Percentiles rank a stretch among this genome's conserved stretches.
phyloP scores from a whole-genome alignment of 2,113 vertebrate species.

The Entelurus aequoreus region DNA sequence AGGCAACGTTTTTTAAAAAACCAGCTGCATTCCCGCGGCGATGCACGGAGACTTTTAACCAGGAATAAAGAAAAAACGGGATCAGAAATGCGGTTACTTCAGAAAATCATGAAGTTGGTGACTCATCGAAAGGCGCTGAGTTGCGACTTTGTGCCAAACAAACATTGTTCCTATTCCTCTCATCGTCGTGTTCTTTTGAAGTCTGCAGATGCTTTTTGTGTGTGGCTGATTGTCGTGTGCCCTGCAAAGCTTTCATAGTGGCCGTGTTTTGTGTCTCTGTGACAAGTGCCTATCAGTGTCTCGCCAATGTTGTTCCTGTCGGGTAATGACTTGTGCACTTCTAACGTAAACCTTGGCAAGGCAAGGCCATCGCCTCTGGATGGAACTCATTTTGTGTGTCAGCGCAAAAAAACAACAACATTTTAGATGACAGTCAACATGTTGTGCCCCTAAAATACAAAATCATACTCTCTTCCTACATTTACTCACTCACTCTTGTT shows the following conservation, averaged over 20 bases:
- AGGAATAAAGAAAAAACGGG: too few relatives aligned
- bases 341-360: neutral
- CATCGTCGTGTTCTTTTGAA: conserved; percentile 26
- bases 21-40: neutral
- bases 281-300: conserved; percentile 28
- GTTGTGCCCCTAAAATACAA: conserved; percentile 17
- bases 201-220: conserved; percentile 21
- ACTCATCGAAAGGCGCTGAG: conserved; percentile 1
- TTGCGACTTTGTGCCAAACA: conserved; percentile 19
- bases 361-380: too few relatives aligned
- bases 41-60: neutral
- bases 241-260: conserved; percentile 13
- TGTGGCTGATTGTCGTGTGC: conserved; percentile 22
- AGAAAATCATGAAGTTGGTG: too few relatives aligned
- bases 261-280: conserved; percentile 26
- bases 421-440: conserved; percentile 24
- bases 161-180: conserved; percentile 9
- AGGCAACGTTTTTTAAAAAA: neutral
- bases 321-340: conserved; percentile 26
- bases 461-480: neutral
- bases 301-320: conserved; percentile 21
- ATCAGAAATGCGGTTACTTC: neutral
- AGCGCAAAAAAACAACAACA: neutral
- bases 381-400: neutral
- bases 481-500: neutral